A percentile compares a stretch with the other conserved stretches of the same genome.
Evolutionary conservation across 2,113 vertebrate species (phyloP).

Genomic region (Toxotes jaculatrix): DNA sequence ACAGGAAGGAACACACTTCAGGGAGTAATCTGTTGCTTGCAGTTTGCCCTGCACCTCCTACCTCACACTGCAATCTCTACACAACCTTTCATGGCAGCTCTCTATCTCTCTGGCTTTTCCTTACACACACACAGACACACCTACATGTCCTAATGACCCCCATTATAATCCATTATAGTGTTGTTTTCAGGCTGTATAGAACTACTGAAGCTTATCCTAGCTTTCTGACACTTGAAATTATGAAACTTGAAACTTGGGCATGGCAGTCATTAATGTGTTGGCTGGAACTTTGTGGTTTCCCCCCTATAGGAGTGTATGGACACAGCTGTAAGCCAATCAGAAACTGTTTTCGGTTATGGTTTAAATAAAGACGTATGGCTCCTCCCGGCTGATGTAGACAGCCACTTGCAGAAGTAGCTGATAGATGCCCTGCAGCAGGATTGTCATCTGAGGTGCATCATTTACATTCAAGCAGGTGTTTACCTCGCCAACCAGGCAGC

Average conservation of each 20-base stretch:
- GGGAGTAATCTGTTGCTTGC: slow-evolving; percentile 17
- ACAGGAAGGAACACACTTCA: slow-evolving; percentile 3
- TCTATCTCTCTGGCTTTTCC: neutral
- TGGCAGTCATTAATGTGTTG: no score
- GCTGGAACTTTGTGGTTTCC: no score
- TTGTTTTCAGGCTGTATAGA: neutral
- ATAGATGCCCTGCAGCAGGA: neutral
- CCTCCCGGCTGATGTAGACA: neutral
- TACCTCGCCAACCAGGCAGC: neutral
- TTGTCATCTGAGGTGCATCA: neutral
- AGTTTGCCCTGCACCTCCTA: neutral
- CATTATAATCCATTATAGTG: neutral
- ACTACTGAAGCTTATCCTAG: neutral
- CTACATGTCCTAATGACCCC: neutral
- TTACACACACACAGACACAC: neutral
- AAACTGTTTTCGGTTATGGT: neutral
- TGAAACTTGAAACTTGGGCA: no score
- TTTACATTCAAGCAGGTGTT: neutral
- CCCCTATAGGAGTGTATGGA: neutral
- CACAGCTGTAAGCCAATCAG: neutral
- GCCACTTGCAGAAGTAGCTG: neutral
- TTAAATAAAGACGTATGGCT: neutral
- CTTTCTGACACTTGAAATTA: neutral
- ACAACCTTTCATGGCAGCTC: neutral
- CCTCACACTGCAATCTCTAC: neutral